phyloP scores from a whole-genome alignment of 2,797 vertebrate species.

The Otolemur crassicaudatus region DNA sequence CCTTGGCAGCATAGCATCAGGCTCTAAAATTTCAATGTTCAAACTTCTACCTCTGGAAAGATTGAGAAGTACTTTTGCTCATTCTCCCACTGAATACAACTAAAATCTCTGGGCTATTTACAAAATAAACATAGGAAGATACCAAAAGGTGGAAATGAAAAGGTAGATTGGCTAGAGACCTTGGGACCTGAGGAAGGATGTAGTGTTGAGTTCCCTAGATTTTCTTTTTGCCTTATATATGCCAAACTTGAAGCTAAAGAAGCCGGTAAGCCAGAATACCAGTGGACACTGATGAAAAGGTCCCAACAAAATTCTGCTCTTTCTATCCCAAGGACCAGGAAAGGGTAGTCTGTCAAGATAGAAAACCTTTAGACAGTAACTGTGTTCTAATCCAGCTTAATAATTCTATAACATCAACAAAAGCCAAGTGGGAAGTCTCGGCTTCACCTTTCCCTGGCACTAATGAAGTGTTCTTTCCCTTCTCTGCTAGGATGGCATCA shows the following conservation, averaged over 20 bases:
- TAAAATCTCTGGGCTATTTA: background rate
- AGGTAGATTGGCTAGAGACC: background rate
- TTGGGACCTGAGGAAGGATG: background rate
- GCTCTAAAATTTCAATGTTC: background rate
- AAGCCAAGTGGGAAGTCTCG: background rate
- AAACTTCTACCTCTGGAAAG: background rate
- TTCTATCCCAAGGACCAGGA: background rate
- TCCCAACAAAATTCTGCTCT: background rate
- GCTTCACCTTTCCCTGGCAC: background rate
- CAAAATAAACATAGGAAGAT: constrained; percentile 35
- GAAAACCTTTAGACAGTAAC: background rate
- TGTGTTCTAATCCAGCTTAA: constrained; percentile 10
- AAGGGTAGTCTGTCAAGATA: background rate
- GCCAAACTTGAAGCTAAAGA: constrained; percentile 16
- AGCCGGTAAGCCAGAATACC: background rate
- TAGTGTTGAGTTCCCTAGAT: background rate
- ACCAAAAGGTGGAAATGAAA: background rate
- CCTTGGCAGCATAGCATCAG: background rate
- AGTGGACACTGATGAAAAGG: background rate
- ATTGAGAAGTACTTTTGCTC: background rate
- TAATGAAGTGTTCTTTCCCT: background rate
- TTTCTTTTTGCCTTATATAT: constrained; percentile 37
- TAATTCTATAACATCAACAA: background rate
- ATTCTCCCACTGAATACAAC: background rate
- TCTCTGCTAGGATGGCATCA: background rate